These are phyloP conservation scores for Anaspis maculata DNA, from an alignment of 2,888 invertebrate genomes.

Conservation along the genomic window DNA sequence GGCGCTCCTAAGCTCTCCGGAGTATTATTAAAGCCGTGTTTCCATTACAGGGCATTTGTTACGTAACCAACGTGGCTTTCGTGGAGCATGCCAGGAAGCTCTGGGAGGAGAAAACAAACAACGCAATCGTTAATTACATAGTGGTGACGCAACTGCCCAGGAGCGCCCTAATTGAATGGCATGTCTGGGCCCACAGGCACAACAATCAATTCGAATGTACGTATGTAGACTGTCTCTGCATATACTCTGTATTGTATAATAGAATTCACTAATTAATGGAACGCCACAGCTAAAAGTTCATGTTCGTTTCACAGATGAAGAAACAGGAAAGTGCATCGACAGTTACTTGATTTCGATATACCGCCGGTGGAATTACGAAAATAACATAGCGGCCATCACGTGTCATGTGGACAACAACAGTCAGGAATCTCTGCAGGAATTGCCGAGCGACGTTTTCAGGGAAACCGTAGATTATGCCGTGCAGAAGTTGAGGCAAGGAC, in stretches of 20 bases:
- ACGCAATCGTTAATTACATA: constrained; percentile 80
- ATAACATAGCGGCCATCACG: constrained; percentile 77
- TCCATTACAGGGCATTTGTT: constrained; percentile 89
- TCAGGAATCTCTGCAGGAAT: not conserved
- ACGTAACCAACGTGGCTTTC: constrained; percentile 64
- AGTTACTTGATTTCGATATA: constrained; percentile 77
- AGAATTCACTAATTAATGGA: too few species aligned
- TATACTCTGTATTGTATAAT: too few species aligned
- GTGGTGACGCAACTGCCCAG: constrained; percentile 76
- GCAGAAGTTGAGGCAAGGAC: constrained; percentile 47
- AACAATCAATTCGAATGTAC: constrained; percentile 83
- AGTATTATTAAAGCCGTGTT: too few species aligned
- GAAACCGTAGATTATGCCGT: constrained; percentile 49
- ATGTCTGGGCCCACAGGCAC: constrained; percentile 84
- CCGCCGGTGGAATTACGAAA: constrained; percentile 82
- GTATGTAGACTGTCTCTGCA: too few species aligned
- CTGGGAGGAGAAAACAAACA: constrained; percentile 75
- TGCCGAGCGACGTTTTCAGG: constrained; percentile 28
- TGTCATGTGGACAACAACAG: constrained; percentile 58
- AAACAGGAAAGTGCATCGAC: constrained; percentile 79
- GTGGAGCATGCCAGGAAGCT: constrained; percentile 69
- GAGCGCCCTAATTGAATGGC: constrained; percentile 82
- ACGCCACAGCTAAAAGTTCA: too few species aligned
- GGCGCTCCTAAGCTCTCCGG: too few species aligned
- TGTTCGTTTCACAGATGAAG: constrained; percentile 71